phyloP scores from a whole-genome alignment of 2,113 vertebrate genomes.

The Taxidea taxus region DNA sequence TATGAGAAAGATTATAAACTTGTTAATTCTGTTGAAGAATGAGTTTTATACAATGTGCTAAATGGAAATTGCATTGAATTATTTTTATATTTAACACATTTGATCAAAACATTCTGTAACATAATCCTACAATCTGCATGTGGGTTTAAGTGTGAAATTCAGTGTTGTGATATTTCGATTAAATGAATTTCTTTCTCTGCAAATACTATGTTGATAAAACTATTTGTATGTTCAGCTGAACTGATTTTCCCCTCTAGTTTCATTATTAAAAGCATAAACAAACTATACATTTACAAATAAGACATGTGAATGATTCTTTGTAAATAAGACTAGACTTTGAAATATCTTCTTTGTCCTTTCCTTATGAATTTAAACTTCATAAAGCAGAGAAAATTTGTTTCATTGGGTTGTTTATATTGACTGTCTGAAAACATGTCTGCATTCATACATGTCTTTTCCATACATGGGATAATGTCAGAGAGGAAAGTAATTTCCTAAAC shows the following conservation, averaged over 20 bases:
- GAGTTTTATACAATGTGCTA: slow-evolving; percentile 49
- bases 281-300: background rate
- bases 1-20: slow-evolving; percentile 10
- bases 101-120: slow-evolving; percentile 21
- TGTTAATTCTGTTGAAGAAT: slow-evolving; percentile 46
- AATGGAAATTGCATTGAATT: slow-evolving; percentile 60
- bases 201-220: slow-evolving; percentile 46
- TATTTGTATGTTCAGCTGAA: background rate
- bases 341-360: background rate
- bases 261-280: slow-evolving; percentile 55
- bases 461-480: background rate
- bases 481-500: background rate
- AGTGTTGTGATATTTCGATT: slow-evolving; percentile 57
- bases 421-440: background rate
- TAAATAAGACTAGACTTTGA: background rate
- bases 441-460: background rate
- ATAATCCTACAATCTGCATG: slow-evolving; percentile 45
- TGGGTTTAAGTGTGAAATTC: slow-evolving; percentile 65
- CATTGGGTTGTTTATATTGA: background rate
- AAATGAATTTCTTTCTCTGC: slow-evolving; percentile 38
- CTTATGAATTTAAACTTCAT: background rate
- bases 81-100: slow-evolving; percentile 67
- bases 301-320: background rate
- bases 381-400: background rate
- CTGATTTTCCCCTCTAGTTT: background rate